A percentile compares a stretch with the other conserved stretches of the same genome.
These are phyloP conservation scores for Sciurus vulgaris DNA, from an alignment of 2,797 vertebrate genomes.

Conservation along the genomic window DNA sequence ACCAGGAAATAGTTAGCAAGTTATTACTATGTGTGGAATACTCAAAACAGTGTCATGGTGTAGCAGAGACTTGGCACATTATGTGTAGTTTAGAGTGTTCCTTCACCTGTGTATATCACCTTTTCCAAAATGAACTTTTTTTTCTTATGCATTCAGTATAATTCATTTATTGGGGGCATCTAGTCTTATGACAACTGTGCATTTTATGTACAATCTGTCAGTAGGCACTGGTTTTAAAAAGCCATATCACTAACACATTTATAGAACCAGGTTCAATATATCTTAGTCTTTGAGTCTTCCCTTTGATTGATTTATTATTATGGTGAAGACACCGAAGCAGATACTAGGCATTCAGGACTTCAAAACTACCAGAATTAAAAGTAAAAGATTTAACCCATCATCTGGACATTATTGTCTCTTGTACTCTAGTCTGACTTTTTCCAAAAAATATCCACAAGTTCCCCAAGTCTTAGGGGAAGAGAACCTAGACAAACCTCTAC, in stretches of 20 bases:
- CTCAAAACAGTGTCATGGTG: background rate
- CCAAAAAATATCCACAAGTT: background rate
- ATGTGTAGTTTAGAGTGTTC: background rate
- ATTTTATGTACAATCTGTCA: conserved; percentile 69
- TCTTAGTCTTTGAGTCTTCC: conserved; percentile 74
- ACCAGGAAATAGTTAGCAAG: background rate
- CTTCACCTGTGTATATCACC: background rate
- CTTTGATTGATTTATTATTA: conserved; percentile 50
- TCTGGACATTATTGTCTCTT: background rate
- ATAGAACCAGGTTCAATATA: conserved; percentile 70
- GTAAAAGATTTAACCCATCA: background rate
- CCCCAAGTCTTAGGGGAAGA: background rate
- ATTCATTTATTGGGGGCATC: background rate
- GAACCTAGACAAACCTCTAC: background rate
- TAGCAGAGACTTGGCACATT: background rate
- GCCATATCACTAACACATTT: conserved; percentile 71
- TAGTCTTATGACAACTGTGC: conserved; percentile 44
- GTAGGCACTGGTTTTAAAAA: conserved; percentile 69
- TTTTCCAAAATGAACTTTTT: background rate
- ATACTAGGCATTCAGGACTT: background rate
- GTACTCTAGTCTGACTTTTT: background rate
- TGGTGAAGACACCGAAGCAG: background rate
- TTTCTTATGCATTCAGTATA: background rate
- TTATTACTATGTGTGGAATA: background rate
- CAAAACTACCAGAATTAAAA: conserved; percentile 40